Evolutionary conservation across 2,113 vertebrate genomes (phyloP).

Genomic region (Lagopus muta): DNA sequence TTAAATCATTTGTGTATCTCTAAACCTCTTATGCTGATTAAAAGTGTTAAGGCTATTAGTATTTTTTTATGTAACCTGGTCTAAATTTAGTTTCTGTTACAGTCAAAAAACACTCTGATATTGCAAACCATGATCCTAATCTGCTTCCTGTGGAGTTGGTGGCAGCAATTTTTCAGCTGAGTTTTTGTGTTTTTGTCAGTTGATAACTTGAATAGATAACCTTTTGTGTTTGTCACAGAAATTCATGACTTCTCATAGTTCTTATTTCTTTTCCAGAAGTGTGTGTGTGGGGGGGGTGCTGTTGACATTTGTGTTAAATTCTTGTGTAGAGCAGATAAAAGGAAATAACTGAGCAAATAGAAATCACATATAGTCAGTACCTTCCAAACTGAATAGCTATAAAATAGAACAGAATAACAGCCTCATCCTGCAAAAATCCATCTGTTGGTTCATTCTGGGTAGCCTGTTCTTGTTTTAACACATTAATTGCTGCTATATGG

Average conservation of each 20-base stretch:
- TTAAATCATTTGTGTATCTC: conserved; percentile 70
- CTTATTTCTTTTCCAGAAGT: neutral
- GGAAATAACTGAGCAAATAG: neutral
- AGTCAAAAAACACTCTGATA: conserved; percentile 38
- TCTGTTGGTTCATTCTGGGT: neutral
- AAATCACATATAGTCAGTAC: neutral
- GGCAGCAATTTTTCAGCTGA: neutral
- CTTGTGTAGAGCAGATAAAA: neutral
- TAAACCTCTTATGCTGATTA: conserved; percentile 77
- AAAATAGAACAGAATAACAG: neutral
- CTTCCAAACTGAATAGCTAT: neutral
- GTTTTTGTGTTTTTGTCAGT: neutral
- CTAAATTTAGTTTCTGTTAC: conserved; percentile 72
- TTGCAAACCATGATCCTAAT: conserved; percentile 28
- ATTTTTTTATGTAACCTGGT: conserved; percentile 74
- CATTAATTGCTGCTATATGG: neutral
- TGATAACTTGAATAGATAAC: neutral
- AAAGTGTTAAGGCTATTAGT: conserved; percentile 75
- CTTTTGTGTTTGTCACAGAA: neutral
- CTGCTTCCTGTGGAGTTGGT: neutral
- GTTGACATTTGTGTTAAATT: neutral
- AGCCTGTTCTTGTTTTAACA: neutral
- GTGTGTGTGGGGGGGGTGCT: neutral
- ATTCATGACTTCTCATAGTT: neutral
- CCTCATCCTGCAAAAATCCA: neutral